These are phyloP conservation scores for Nothura maculosa DNA, from an alignment of 2,797 vertebrate species.

Conservation along the genomic window DNA sequence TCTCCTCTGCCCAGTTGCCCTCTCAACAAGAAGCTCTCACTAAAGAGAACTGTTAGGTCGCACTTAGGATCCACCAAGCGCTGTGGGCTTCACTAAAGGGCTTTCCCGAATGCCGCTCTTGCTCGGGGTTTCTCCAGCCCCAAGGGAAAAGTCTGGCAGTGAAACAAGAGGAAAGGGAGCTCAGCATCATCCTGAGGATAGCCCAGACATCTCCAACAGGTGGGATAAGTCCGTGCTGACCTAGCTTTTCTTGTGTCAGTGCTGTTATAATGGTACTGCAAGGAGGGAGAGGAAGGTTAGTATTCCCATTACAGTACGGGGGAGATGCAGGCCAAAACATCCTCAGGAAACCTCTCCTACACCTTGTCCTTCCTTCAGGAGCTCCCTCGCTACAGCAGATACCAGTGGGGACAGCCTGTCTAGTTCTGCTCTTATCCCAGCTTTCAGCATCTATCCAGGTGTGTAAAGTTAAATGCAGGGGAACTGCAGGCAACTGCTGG, in stretches of 20 bases:
- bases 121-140: not conserved
- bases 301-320: no score
- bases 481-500: not conserved
- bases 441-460: not conserved
- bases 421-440: not conserved
- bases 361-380: not conserved
- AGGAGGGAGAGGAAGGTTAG: not conserved
- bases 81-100: not conserved
- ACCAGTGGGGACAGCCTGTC: not conserved
- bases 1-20: not conserved
- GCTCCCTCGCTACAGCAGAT: not conserved
- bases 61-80: not conserved
- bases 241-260: not conserved
- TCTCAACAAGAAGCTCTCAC: not conserved
- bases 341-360: not conserved
- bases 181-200: rapidly evolving
- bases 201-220: rapidly evolving
- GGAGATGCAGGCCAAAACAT: not conserved
- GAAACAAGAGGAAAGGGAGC: not conserved
- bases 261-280: no score
- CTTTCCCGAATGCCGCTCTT: not conserved
- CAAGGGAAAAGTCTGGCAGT: not conserved
- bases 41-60: not conserved
- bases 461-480: not conserved
- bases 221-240: not conserved